Evolutionary conservation across 2,888 invertebrate genomes (phyloP).

Genomic region (Leptinotarsa haldemani): DNA sequence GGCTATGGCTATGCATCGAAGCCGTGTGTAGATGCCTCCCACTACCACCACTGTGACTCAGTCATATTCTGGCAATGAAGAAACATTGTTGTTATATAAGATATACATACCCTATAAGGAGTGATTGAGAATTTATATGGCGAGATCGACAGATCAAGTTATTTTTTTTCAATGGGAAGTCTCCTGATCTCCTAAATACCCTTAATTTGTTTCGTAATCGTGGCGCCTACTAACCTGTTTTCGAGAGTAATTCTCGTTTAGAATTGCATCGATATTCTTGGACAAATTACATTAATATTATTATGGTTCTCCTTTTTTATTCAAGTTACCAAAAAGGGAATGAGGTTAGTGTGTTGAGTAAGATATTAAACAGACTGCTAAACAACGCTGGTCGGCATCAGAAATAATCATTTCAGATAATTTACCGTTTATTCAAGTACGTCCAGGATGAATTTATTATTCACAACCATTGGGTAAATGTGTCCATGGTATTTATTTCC

Average conservation of each 20-base stretch:
- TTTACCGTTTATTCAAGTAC: neutral
- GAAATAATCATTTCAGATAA: conserved; percentile 10
- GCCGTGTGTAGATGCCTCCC: conserved; percentile 9
- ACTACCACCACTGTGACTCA: neutral
- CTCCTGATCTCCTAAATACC: conserved; percentile 1
- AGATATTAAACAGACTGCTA: conserved; percentile 16
- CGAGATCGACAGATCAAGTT: conserved; percentile 13
- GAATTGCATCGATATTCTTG: conserved; percentile 21
- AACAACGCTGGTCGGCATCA: conserved; percentile 1
- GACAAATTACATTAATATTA: conserved; percentile 19
- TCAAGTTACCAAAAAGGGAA: conserved; percentile 21
- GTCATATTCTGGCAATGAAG: conserved; percentile 11
- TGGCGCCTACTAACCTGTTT: conserved; percentile 20
- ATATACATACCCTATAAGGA: conserved; percentile 17
- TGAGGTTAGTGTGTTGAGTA: conserved; percentile 20
- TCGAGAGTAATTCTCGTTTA: conserved; percentile 14
- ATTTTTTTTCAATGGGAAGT: conserved; percentile 2
- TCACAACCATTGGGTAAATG: too few relatives aligned
- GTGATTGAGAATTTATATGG: conserved; percentile 9
- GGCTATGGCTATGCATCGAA: neutral
- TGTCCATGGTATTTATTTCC: too few relatives aligned
- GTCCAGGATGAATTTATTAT: neutral
- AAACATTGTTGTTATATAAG: conserved; percentile 8
- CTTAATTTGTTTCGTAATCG: conserved; percentile 17
- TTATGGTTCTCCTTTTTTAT: conserved; percentile 21